Percentiles rank a stretch among this genome's conserved stretches.
These are phyloP conservation scores for Zaprionus capensis DNA, from an alignment of 1,140 invertebrate species.

Conservation along the genomic window DNA sequence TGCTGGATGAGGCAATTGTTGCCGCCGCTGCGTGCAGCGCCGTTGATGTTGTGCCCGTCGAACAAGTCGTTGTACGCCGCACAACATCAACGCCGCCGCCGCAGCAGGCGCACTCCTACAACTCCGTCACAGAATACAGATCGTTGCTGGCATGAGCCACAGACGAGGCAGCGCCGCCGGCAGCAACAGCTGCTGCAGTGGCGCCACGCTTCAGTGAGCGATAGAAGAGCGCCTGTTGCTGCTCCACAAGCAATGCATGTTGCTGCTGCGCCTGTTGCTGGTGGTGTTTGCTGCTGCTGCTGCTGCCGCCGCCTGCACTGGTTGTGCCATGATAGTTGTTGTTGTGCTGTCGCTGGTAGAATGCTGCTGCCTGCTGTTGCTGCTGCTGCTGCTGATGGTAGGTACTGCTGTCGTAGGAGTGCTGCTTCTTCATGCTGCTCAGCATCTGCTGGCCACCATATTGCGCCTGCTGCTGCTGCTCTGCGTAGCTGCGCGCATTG, in stretches of 20 bases:
- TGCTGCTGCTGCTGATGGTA: conserved; percentile 71
- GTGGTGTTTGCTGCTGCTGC: conserved; percentile 56
- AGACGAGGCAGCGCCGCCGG: not conserved
- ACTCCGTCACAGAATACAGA: conserved; percentile 81
- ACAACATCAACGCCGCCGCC: conserved; percentile 84
- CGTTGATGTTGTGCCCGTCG: conserved; percentile 64
- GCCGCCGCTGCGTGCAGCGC: conserved; percentile 73
- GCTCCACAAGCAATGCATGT: conserved; percentile 52
- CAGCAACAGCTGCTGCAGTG: conserved; percentile 1
- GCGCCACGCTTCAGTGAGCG: conserved; percentile 75
- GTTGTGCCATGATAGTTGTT: conserved; percentile 65
- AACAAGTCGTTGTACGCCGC: conserved; percentile 58
- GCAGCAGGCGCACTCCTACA: conserved; percentile 84
- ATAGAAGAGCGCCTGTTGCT: conserved; percentile 76
- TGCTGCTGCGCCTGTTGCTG: conserved; percentile 60
- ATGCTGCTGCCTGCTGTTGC: conserved; percentile 60
- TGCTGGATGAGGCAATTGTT: conserved; percentile 55
- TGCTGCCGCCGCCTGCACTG: conserved; percentile 22
- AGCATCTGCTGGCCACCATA: conserved; percentile 49
- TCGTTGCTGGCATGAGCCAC: conserved; percentile 63
- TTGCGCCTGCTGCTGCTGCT: conserved; percentile 66
- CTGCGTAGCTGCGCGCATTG: conserved; percentile 76
- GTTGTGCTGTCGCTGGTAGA: conserved; percentile 69
- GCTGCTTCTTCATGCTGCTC: conserved; percentile 76
- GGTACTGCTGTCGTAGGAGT: conserved; percentile 78